Evolutionary conservation across 2,797 vertebrate genomes (phyloP), one percentile per base, ranked within the genome.

Genomic region (Lagodon rhomboides): DNA sequence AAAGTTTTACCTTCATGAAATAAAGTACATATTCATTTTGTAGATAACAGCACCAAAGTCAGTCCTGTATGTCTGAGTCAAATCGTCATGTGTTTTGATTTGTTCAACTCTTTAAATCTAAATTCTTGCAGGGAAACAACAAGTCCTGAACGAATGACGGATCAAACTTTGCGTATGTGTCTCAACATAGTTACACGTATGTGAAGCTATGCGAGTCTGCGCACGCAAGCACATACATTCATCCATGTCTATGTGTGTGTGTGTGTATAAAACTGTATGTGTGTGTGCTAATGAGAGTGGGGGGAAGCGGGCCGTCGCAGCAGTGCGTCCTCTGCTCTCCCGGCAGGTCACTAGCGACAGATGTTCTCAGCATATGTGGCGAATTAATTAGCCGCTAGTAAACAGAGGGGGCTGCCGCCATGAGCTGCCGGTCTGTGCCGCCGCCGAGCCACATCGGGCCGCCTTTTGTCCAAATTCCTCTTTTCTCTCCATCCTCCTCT

Each of bases 331-430:
- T 93, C 96, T 96, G 97, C 96, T 97, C 96, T 95, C 94, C 95
- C 95, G 97, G 97, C 97, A 97, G 98, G 98, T 99, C 98, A 98
- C 93, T 83, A 87, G 95, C 96, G 96, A 97, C 98, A 99, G 98
- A 99, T 99, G 98, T 99, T 99, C 96, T 94, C 96, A 98, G 95
- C 98, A 99, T 99, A 99, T 98, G 98, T 98, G 97, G 95, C 96
- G 96, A 99, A 98, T 99, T 99, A 99, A 99, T 99, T 99, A 99
- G 97, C 96, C 96, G 96, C 98, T 96, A 97, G 97, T 98, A 99
- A 98, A 99, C 98, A 98, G 98, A 98, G 96, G 97, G 93, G 90
- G 92, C 92, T 85, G 92, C 97, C 94, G 96, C 96, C 96, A 96
- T 96, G 97, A 96, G 88, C 96, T 97, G 87, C 88, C 87, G 88